A percentile compares a stretch with the other conserved stretches of the same genome.
Conservation (phyloP, 2,888 invertebrate species). For the Heterodera filipjevi region DNA sequence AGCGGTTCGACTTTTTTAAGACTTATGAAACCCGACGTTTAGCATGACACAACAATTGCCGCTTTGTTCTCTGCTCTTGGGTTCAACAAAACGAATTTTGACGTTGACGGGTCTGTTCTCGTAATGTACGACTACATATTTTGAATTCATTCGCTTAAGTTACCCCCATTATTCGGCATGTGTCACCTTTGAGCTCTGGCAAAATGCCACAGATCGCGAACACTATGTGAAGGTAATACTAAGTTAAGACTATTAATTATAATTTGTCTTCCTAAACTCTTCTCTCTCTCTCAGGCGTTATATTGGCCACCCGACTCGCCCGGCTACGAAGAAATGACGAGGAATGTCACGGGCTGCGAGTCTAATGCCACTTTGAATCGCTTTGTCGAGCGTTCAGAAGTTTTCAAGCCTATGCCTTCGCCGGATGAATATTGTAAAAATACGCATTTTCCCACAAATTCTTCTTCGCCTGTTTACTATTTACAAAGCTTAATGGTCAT, state of each 20-base stretch:
- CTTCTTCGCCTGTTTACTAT: neutral
- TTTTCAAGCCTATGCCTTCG: slow-evolving; percentile 31
- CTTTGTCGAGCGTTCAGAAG: slow-evolving; percentile 30
- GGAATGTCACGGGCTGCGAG: slow-evolving; percentile 31
- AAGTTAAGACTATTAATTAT: neutral
- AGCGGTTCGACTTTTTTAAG: slow-evolving; percentile 48
- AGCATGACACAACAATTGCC: slow-evolving; percentile 51
- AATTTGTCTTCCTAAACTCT: too few relatives aligned
- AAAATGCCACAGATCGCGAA: slow-evolving; percentile 44
- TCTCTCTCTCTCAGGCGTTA: neutral
- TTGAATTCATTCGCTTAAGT: slow-evolving; percentile 36
- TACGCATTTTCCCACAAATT: slow-evolving; percentile 20
- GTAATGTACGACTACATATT: too few relatives aligned
- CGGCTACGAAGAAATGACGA: slow-evolving; percentile 21
- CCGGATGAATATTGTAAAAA: slow-evolving; percentile 20
- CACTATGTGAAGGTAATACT: slow-evolving; percentile 43
- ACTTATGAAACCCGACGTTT: neutral
- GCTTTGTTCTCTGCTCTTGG: slow-evolving; percentile 59
- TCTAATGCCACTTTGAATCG: slow-evolving; percentile 21
- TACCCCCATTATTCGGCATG: slow-evolving; percentile 59
- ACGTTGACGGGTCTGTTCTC: slow-evolving; percentile 48
- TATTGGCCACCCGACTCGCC: slow-evolving; percentile 20
- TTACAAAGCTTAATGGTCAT: neutral
- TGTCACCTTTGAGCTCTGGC: slow-evolving; percentile 57
- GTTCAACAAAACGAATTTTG: slow-evolving; percentile 42